phyloP scores from a whole-genome alignment of 1,140 invertebrate genomes.

The Venustaconcha ellipsiformis region DNA sequence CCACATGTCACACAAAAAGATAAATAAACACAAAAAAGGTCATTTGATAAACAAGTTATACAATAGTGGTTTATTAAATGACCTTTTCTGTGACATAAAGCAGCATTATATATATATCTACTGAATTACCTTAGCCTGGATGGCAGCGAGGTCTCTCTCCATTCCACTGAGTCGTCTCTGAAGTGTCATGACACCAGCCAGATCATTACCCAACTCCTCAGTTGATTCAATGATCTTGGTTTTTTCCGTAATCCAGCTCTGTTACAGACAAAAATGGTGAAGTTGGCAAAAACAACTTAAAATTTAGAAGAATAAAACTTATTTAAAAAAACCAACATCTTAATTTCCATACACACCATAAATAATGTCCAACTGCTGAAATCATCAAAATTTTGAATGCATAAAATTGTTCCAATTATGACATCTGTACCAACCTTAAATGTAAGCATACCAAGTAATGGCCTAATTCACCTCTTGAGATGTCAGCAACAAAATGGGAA shows the following conservation, averaged over 20 bases:
- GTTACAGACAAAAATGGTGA: neutral
- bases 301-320: neutral
- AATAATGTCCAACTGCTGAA: neutral
- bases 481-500: too few relatives aligned
- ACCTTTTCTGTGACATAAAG: too few relatives aligned
- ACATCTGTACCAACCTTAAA: too few relatives aligned
- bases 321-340: neutral
- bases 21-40: too few relatives aligned
- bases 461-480: too few relatives aligned
- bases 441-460: too few relatives aligned
- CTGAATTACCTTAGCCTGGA: slow-evolving; percentile 84
- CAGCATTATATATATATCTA: too few relatives aligned
- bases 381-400: neutral
- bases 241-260: slow-evolving; percentile 99
- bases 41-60: too few relatives aligned
- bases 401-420: neutral
- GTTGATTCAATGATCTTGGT: slow-evolving; percentile 96
- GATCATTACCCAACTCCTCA: slow-evolving; percentile 87
- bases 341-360: neutral
- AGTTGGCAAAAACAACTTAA: neutral
- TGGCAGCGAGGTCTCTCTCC: slow-evolving; percentile 98
- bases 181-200: slow-evolving; percentile 82
- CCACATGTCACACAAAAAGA: too few relatives aligned
- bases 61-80: too few relatives aligned
- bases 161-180: slow-evolving; percentile 93